A percentile compares a stretch with the other conserved stretches of the same genome.
Conservation (phyloP, 2,888 invertebrate genomes). For the Oxycera nigricornis region DNA sequence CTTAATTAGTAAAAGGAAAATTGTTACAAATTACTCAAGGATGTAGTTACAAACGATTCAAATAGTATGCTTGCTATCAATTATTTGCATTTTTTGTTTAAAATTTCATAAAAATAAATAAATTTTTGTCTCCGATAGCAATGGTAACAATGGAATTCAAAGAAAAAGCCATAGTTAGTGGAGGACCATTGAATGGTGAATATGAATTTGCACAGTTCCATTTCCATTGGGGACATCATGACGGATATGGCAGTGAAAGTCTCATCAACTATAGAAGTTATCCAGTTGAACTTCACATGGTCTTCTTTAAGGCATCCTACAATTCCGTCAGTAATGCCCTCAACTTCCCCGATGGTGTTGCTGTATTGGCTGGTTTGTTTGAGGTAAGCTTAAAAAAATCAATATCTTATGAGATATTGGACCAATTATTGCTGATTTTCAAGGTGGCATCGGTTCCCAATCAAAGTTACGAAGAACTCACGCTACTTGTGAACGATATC, state of each 20-base stretch:
- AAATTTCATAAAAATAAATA: no score
- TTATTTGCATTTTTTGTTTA: no score
- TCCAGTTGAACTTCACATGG: conserved; percentile 80
- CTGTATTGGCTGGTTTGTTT: conserved; percentile 81
- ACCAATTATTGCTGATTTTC: no score
- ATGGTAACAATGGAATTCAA: conserved; percentile 66
- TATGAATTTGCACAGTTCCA: conserved; percentile 80
- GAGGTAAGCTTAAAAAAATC: conserved; percentile 70
- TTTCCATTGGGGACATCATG: conserved; percentile 80
- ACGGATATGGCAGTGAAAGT: conserved; percentile 77
- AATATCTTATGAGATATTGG: background rate
- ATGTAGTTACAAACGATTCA: no score
- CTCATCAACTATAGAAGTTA: conserved; percentile 64
- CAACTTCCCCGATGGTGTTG: conserved; percentile 74
- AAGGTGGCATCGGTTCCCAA: conserved; percentile 53
- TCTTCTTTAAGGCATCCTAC: conserved; percentile 75
- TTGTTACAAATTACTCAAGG: no score
- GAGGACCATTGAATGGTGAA: conserved; percentile 71
- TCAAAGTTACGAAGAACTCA: conserved; percentile 68
- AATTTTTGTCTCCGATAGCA: conserved; percentile 63
- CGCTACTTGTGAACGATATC: conserved; percentile 66
- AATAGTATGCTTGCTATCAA: no score
- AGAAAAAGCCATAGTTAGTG: conserved; percentile 66
- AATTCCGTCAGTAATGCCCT: conserved; percentile 68
- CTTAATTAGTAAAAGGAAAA: no score